Base-by-base conservation (phyloP, 2,797 vertebrate genomes). In the Acrossocheilus fasciatus region DNA sequence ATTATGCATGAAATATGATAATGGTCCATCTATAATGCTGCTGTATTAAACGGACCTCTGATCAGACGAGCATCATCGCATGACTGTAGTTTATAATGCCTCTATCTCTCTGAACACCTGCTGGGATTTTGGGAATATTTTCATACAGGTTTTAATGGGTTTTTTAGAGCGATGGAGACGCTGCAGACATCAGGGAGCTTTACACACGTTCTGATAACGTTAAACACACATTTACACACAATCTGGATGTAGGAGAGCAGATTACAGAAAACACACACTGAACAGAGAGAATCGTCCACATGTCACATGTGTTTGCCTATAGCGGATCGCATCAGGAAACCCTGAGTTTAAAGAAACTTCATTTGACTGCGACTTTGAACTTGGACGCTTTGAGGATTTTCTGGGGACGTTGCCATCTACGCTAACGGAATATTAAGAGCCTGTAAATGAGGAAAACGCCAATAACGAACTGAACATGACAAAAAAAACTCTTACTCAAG, bases 71-170 rank as follows among this genome's bases (percentile, higher is more conserved):
- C 73, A 18, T 52, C 45, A 50, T 36, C 39, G 45, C 4, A 6
- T 11, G 26, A 75, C 73, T 50, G n/a, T 74, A 34, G 50, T 39
- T 57, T 57, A 57, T 77, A 57, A 57, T 57, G 50, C 30, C 18
- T 34, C 34, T 77, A 76, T 74, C 72, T 74, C 45, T 74, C 12
- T 15, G n/a, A 47, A 74, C 72, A 74, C 45, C 72, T 75, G 73
- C 73, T 57, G 76, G 76, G 76, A 41, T 39, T 59, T 12, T 41
- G 76, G 77, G 77, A 79, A 62, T 62, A 45, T 43, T 45, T 62
- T 64, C 54, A 8, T 5, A 7, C 76, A 62, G 76, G 50, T 17
- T 79, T 79, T 17, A 79, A 79, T 17, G 30, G 12, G 72, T 74
- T 74, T 5, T 74, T 47, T 43, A 45, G 57, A 59, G 34, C 45